Percentiles rank a stretch among this genome's conserved stretches.
Conservation (phyloP, 2,797 vertebrate species). For the Craterocephalus amniculus region DNA sequence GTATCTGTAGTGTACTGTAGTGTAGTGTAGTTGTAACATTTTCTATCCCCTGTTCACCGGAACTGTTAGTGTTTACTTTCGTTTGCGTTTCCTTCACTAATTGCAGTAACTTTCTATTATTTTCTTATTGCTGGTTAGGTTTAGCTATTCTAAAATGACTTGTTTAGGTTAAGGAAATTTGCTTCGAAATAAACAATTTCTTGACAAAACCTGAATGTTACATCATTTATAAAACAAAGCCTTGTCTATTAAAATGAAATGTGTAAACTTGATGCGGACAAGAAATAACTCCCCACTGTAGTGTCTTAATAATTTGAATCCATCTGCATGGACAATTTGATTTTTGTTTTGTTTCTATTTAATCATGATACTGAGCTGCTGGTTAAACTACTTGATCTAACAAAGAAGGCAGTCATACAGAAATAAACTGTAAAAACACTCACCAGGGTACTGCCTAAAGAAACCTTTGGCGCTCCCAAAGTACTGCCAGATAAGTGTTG, state of each 20-base stretch:
- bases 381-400: neutral
- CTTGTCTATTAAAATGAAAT: neutral
- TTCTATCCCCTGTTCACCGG: neutral
- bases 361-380: neutral
- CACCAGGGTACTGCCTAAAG: conserved; percentile 97
- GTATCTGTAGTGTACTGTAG: neutral
- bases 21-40: neutral
- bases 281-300: neutral
- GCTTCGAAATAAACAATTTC: neutral
- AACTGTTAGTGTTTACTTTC: neutral
- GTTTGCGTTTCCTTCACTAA: neutral
- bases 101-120: neutral
- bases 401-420: neutral
- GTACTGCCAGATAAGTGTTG: conserved; percentile 97
- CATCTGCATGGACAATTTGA: neutral
- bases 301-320: neutral
- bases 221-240: neutral
- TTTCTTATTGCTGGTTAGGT: neutral
- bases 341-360: neutral
- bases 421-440: conserved; percentile 30
- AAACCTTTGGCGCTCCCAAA: conserved; percentile 98
- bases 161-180: neutral
- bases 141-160: neutral
- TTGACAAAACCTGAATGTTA: neutral
- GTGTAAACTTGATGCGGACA: neutral